Evolutionary conservation across 2,113 vertebrate species (phyloP), one percentile per base, ranked within the genome.

Genomic region (Lontra canadensis): DNA sequence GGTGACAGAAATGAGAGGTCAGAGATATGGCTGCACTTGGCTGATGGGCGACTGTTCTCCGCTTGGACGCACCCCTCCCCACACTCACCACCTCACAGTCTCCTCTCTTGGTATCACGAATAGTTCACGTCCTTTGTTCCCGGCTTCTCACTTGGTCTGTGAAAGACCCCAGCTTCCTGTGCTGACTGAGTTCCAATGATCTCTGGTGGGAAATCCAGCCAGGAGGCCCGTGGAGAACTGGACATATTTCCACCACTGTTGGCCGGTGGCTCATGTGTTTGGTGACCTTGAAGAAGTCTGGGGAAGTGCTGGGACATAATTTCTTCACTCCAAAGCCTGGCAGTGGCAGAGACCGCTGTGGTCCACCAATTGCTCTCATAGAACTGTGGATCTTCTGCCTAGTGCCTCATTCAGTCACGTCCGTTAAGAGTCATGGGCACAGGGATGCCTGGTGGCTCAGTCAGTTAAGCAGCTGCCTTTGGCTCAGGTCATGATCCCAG

Each of bases 341-440:
- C 63, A 81, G 84, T 55, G 39, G 61, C 11, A 0, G 17, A 57
- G 6, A 31, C 29, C 1, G 0, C 14, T 31, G 61, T 31, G 31
- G 8, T 59, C 69, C 93, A 17, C 57, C 55, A 36, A 7, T 59
- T n/a, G 14, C 44, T 9, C 26, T 39, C 20, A 0, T 8, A 20
- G 59, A 44, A 39, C 55, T 11, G 4, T 11, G 26, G 49, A 88
- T 31, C 34, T 76, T 34, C 25, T 4, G 18, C 8, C 44, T 0
- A 8, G 52, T 6, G 10, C 47, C n/a, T 0, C 55, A 7, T 49
- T 36, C 69, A 25, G 39, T 57, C 49, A 14, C 7, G 2, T 67
- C 29, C 29, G 10, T 2, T 18, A 34, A 79, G 65, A 29, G 4
- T 20, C 44, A 26, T 0, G 4, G 25, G 7, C 4, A 12, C 25